Base-by-base conservation (phyloP, 2,113 vertebrate species). In the Peromyscus polionotus region DNA sequence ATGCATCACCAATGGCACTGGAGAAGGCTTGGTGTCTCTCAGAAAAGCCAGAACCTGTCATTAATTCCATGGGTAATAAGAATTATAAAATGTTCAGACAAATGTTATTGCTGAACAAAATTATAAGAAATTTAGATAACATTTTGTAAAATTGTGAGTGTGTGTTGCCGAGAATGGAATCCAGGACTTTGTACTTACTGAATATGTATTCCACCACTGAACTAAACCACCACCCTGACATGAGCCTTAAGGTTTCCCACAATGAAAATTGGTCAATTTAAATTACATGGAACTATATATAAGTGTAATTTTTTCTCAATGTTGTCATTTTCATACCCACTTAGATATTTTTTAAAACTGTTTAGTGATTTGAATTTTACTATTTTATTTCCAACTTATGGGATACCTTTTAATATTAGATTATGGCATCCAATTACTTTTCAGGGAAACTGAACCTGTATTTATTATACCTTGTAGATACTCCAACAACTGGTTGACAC, bases 401-500 rank as follows among this genome's bases (percentile, higher is more conserved):
- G 84, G 70, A 33, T 68, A 84, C 11, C 4, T 89, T 39, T 42
- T n/a, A 73, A 31, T 39, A 45, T 31, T 39, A 80, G 17, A 86
- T 93, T 85, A 2, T 76, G 88, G 51, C 2, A 63, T 48, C 28
- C 0, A 36, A 54, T 45, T 93, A 2, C 42, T 77, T 90, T 0
- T 83, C 59, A 77, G 51, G 8, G 19, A 94, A 89, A 39, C 22
- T 20, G 61, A 95, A 80, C 9, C 33, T 72, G 13, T 80, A 67
- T 61, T 81, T 91, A 67, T 81, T 91, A 67, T 10, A 65, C 51
- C 68, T 61, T 51, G 8, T 67, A 28, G 12, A 14, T 77, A 26
- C 45, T 90, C 28, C 7, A 83, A 28, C 36, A 89, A 28, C 63
- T 67, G 65, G 28, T 63, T 95, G 20, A 77, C 76, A 97, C 79